These are phyloP conservation scores for Pomacea canaliculata DNA, from an alignment of 2,888 invertebrate species.

Conservation along the genomic window DNA sequence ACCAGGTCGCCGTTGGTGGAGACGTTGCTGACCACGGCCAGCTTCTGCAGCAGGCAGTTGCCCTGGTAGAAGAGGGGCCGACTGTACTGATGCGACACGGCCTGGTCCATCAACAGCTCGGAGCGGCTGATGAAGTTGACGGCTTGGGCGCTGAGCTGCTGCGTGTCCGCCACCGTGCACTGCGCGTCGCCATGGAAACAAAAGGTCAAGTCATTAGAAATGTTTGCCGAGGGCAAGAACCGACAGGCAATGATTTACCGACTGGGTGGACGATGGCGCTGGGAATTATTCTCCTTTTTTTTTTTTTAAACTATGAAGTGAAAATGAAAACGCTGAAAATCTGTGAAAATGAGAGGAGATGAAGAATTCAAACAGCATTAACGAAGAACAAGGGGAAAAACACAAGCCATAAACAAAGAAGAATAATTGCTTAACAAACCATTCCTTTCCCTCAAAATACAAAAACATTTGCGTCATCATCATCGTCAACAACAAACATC, in stretches of 20 bases:
- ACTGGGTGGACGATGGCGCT: neutral
- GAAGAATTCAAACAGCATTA: too few species aligned
- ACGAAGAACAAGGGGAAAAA: too few species aligned
- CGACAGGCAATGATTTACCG: neutral
- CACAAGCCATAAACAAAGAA: too few species aligned
- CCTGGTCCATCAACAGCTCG: constrained; percentile 50
- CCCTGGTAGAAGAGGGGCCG: constrained; percentile 51
- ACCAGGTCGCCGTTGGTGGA: constrained; percentile 38
- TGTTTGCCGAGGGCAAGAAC: neutral
- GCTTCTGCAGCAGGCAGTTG: constrained; percentile 48
- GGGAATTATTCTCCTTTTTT: too few species aligned
- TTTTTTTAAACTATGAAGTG: neutral
- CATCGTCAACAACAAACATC: too few species aligned
- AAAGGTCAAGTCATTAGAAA: neutral
- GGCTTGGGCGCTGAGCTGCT: constrained; percentile 20
- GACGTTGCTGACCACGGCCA: constrained; percentile 43
- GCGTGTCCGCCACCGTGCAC: constrained; percentile 31
- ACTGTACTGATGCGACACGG: constrained; percentile 47
- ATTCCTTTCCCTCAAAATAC: too few species aligned
- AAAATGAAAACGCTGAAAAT: too few species aligned
- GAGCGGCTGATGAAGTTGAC: constrained; percentile 36
- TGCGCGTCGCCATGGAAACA: neutral
- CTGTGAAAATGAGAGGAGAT: too few species aligned
- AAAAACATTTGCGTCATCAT: too few species aligned
- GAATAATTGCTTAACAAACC: too few species aligned